Conservation (phyloP, 2,888 invertebrate genomes). For the Pristionchus maxplancki region DNA sequence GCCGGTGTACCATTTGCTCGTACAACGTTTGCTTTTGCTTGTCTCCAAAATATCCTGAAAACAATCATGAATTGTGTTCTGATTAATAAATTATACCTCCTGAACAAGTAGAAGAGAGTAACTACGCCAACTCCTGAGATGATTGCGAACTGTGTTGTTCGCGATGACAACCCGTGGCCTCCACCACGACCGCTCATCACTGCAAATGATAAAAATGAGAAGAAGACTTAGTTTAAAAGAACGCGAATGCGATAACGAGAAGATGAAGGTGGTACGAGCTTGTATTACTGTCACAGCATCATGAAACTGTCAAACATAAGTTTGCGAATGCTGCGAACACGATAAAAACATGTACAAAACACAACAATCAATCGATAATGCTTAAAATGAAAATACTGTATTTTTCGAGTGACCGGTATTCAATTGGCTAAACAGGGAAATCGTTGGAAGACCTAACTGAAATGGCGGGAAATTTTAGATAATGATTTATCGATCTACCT, state of each 20-base stretch:
- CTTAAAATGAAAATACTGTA: background rate
- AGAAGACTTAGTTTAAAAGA: too few species aligned
- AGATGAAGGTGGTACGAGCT: background rate
- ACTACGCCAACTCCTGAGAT: constrained; percentile 48
- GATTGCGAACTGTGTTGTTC: constrained; percentile 38
- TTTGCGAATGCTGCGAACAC: background rate
- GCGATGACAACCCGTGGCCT: constrained; percentile 40
- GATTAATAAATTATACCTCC: background rate
- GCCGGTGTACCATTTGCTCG: background rate
- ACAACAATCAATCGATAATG: background rate
- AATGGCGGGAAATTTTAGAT: background rate
- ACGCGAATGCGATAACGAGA: background rate
- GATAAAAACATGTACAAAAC: background rate
- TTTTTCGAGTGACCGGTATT: too few species aligned
- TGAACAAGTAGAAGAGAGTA: constrained; percentile 24
- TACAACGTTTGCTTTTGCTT: background rate
- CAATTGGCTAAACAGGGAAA: background rate
- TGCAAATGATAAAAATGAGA: too few species aligned
- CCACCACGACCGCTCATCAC: constrained; percentile 47
- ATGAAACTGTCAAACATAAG: background rate
- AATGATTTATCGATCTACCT: background rate
- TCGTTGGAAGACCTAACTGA: background rate
- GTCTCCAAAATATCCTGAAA: constrained; percentile 9
- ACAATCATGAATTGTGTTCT: background rate
- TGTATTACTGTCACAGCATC: background rate